A percentile compares a stretch with the other conserved stretches of the same genome.
Evolutionary conservation across 2,113 vertebrate genomes (phyloP).

Genomic region (Microtus montanus): DNA sequence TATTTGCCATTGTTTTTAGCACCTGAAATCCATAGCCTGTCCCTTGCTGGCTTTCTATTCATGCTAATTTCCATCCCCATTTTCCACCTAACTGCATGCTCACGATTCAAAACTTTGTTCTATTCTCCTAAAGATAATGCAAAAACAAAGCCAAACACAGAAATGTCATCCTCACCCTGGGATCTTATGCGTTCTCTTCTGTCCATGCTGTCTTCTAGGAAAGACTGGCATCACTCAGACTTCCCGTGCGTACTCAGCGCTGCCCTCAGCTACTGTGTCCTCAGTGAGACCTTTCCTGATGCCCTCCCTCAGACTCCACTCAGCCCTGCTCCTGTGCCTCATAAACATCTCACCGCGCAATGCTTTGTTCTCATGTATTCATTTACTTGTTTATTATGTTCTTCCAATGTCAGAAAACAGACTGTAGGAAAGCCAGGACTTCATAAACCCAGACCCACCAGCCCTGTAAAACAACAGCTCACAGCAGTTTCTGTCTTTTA

Average conservation of each 20-base stretch:
- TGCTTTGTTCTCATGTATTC: background rate
- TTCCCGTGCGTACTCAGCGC: background rate
- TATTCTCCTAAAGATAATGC: background rate
- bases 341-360: background rate
- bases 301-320: background rate
- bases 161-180: background rate
- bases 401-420: background rate
- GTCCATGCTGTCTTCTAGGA: background rate
- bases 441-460: background rate
- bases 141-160: background rate
- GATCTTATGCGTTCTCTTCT: no score
- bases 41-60: background rate
- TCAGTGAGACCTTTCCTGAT: background rate
- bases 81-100: no score
- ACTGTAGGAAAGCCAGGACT: background rate
- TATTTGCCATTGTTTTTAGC: background rate
- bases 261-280: background rate
- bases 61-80: rapidly evolving
- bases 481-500: background rate
- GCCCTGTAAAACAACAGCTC: slow-evolving; percentile 4
- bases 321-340: background rate
- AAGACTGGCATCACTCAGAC: background rate
- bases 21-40: background rate
- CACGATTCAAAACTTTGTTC: background rate
- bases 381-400: background rate